Base-by-base conservation (phyloP, 2,888 invertebrate species). In the Megaustenia siamemsis region DNA sequence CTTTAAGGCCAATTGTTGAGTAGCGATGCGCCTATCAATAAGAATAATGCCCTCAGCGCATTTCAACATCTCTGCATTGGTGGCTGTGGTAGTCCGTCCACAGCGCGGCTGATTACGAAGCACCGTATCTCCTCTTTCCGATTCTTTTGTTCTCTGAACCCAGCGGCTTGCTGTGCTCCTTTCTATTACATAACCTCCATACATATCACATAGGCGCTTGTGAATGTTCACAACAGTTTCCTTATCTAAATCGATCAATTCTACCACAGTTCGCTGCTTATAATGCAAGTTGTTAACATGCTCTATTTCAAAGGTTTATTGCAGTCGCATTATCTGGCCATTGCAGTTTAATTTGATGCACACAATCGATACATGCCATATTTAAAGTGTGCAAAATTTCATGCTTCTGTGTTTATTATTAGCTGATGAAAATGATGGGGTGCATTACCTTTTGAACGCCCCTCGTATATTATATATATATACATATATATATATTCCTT, bases 181-280 rank as follows among this genome's bases (percentile, higher is more conserved):
- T 15, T 68, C 35, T 15, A 68, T 38, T 68, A 18, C 35, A 68
- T 21, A n/a, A n/a, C n/a, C n/a, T n/a, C n/a, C n/a, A n/a, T n/a
- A n/a, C n/a, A n/a, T n/a, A n/a, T n/a, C n/a, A 68, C 35, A 35
- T 68, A 68, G 68, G 2, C 18, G 35, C 68, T 38, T 68, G 68
- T 68, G 68, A 68, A 68, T 68, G 68, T 68, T 68, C 68, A 68
- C 68, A 68, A 68, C 68, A 35, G 35, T 68, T 68, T 68, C 38
- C 35, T 68, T 68, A 15, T 68, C 68, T 68, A 21, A 15, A 38
- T 38, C 35, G 21, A 68, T 35, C 35, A 68, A 68, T 68, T 35
- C 15, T 38, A 38, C 38, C 68, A 68, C 68, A 68, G 38, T 68
- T 68, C 18, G 28, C 4, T 63, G 32, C 63, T 63, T 68, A 38